Evolutionary conservation across 2,113 vertebrate genomes (phyloP).

Genomic region (Micromys minutus): DNA sequence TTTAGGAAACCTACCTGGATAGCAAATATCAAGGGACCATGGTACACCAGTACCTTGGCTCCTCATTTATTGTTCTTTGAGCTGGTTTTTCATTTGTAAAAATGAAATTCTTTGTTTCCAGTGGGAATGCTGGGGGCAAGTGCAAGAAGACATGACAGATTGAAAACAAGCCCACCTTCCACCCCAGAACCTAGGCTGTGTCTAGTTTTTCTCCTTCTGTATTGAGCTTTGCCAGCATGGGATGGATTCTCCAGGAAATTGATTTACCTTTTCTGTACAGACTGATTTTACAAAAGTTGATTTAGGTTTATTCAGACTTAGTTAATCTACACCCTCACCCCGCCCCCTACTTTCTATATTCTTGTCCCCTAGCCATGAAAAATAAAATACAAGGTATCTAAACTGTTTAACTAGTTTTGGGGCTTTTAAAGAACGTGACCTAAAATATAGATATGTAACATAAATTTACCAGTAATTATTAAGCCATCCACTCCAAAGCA

Average conservation of each 20-base stretch:
- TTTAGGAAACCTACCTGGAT: neutral
- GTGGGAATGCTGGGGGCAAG: neutral
- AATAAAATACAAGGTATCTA: neutral
- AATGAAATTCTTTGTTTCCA: neutral
- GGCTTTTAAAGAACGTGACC: slow-evolving; percentile 9
- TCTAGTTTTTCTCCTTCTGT: neutral
- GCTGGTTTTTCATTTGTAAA: neutral
- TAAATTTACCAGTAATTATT: neutral
- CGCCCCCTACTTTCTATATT: neutral
- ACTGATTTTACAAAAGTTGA: neutral
- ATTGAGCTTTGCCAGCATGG: neutral
- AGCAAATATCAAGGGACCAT: neutral
- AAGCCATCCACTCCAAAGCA: neutral
- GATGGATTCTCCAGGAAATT: neutral
- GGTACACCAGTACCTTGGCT: neutral
- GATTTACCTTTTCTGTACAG: neutral
- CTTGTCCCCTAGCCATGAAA: neutral
- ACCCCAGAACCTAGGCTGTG: fast-evolving
- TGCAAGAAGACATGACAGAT: neutral
- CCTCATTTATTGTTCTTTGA: neutral
- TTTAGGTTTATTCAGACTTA: slow-evolving; percentile 39
- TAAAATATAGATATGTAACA: neutral
- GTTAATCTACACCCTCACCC: neutral
- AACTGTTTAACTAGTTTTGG: neutral
- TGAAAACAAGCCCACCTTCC: neutral